A percentile compares a stretch with the other conserved stretches of the same genome.
These are phyloP conservation scores for Rutpela maculata DNA, from an alignment of 2,888 invertebrate species.

Conservation along the genomic window DNA sequence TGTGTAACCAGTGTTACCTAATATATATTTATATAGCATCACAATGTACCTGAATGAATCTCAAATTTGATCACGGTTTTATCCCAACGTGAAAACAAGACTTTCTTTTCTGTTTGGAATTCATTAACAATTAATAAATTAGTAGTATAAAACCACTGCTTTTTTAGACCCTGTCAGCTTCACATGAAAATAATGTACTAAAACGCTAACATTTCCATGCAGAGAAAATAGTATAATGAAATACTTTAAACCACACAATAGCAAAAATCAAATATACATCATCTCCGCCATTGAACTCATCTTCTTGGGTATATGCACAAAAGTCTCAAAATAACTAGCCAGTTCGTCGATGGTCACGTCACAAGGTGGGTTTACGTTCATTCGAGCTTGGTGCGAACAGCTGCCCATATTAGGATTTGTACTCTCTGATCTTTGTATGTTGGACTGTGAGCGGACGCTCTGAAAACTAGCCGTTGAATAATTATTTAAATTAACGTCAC, in stretches of 20 bases:
- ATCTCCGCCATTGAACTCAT: conserved; percentile 99
- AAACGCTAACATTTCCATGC: conserved; percentile 29
- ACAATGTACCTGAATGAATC: not conserved
- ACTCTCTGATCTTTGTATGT: conserved; percentile 46
- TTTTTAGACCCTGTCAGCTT: conserved; percentile 21
- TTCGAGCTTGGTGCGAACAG: conserved; percentile 86
- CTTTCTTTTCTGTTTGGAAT: not conserved
- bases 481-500: conserved; percentile 51
- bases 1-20: no score
- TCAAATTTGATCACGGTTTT: not conserved
- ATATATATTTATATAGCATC: not conserved
- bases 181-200: not conserved
- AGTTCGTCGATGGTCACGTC: conserved; percentile 96
- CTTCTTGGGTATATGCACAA: conserved; percentile 97
- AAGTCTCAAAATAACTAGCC: conserved; percentile 95
- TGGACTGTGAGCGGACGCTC: conserved; percentile 60
- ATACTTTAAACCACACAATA: conserved; percentile 27
- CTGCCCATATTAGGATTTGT: conserved; percentile 68
- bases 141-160: not conserved
- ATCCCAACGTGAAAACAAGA: not conserved
- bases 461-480: conserved; percentile 67
- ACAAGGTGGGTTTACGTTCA: conserved; percentile 80
- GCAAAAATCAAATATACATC: conserved; percentile 90
- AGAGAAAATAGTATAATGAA: conserved; percentile 19
- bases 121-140: not conserved